Percentiles rank a stretch among this genome's conserved stretches.
These are phyloP conservation scores for Glaucidium brasilianum DNA, from an alignment of 2,113 vertebrate species.

Conservation along the genomic window DNA sequence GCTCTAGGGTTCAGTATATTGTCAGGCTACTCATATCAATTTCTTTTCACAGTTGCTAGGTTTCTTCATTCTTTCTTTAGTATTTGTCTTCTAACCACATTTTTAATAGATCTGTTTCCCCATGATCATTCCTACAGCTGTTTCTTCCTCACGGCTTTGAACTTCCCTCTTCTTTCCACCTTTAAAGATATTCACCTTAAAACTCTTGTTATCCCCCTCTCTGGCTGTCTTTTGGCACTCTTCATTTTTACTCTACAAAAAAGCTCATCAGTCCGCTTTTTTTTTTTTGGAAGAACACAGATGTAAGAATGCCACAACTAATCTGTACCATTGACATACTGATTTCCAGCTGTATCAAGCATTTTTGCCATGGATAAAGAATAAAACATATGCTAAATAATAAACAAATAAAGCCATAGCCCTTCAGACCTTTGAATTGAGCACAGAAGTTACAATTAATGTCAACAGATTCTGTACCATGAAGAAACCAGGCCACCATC, in stretches of 20 bases:
- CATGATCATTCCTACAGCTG: not conserved
- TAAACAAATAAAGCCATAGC: not conserved
- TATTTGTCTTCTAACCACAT: not conserved
- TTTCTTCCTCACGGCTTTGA: not conserved
- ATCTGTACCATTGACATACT: not conserved
- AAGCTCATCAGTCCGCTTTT: not conserved
- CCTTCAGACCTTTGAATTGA: not conserved
- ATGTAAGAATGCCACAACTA: not conserved
- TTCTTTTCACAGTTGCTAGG: not conserved
- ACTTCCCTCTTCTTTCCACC: not conserved
- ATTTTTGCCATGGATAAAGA: not conserved
- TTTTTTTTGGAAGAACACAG: not conserved
- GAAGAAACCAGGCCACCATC: not conserved
- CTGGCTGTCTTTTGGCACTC: not conserved
- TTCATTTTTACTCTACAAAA: not conserved
- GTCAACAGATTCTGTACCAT: not conserved
- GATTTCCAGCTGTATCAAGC: not conserved
- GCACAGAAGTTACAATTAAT: not conserved
- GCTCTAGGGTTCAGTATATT: not conserved
- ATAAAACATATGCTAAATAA: not conserved
- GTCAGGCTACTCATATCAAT: not conserved
- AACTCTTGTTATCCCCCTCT: not conserved
- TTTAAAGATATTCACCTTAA: not conserved
- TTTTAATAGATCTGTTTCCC: not conserved
- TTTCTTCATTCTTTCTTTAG: not conserved